These are phyloP conservation scores for Pseudoatta argentina DNA, from an alignment of 1,140 invertebrate species.

Conservation along the genomic window DNA sequence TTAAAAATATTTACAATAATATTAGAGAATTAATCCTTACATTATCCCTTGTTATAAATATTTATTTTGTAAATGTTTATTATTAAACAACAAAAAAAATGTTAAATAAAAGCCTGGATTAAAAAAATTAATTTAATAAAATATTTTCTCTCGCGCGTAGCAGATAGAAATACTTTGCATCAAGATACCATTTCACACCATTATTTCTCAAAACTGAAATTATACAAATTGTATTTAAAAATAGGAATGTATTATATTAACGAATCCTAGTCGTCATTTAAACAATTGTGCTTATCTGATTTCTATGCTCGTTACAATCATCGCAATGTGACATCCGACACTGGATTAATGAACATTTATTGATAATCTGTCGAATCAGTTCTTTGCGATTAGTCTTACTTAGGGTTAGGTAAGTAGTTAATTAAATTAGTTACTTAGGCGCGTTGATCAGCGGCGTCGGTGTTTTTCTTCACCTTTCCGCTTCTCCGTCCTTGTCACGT, in stretches of 20 bases:
- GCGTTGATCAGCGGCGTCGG: slow-evolving; percentile 74
- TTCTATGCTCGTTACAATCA: slow-evolving; percentile 40
- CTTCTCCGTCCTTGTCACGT: slow-evolving; percentile 49
- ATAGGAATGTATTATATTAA: neutral
- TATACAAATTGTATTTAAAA: slow-evolving; percentile 9
- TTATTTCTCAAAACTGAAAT: neutral
- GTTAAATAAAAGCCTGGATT: neutral
- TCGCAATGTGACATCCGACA: slow-evolving; percentile 32
- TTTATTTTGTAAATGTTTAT: slow-evolving; percentile 9
- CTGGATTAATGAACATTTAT: slow-evolving; percentile 49
- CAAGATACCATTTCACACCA: neutral
- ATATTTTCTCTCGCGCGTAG: slow-evolving; percentile 2
- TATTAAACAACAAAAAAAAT: slow-evolving; percentile 5
- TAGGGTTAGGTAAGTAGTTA: slow-evolving; percentile 74
- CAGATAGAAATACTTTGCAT: slow-evolving; percentile 16
- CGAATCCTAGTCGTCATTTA: slow-evolving; percentile 35
- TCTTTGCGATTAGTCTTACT: slow-evolving; percentile 64
- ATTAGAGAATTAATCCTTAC: neutral
- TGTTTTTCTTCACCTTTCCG: slow-evolving; percentile 23
- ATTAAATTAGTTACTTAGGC: slow-evolving; percentile 79
- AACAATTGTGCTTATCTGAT: slow-evolving; percentile 31
- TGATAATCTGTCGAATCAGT: slow-evolving; percentile 57
- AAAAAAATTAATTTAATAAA: slow-evolving; percentile 17
- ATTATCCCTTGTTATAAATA: slow-evolving; percentile 25
- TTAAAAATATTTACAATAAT: slow-evolving; percentile 39